Percentiles rank a stretch among this genome's conserved stretches.
phyloP scores from a whole-genome alignment of 2,113 vertebrate genomes.

The Leiothrix lutea region DNA sequence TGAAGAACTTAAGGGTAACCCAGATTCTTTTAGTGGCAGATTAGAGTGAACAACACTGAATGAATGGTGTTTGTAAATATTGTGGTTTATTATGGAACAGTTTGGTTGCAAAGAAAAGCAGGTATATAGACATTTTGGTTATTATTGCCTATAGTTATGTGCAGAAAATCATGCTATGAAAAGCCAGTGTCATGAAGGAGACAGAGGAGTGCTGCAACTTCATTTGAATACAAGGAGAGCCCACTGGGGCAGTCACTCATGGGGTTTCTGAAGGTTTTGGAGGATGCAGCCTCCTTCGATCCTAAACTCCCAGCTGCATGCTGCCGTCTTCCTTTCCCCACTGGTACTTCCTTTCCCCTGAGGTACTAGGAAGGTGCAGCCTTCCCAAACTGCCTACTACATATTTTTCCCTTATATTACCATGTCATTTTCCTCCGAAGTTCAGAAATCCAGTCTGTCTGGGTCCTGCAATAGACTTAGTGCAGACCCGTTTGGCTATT shows the following conservation, averaged over 20 bases:
- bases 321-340: not conserved
- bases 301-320: fast-evolving
- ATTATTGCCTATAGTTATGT: not conserved
- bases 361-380: not conserved
- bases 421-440: not conserved
- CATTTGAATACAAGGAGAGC: not conserved
- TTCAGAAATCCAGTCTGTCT: not conserved
- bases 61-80: not conserved
- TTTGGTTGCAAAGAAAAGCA: not conserved
- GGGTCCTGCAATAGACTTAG: not conserved
- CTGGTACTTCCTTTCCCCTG: not conserved
- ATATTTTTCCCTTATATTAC: not conserved
- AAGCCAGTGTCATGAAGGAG: not conserved
- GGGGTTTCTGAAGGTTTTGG: not conserved
- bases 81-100: not conserved
- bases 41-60: not conserved
- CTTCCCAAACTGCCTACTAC: not conserved
- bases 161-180: not conserved
- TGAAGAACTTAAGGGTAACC: not conserved
- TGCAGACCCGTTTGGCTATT: fast-evolving
- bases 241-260: fast-evolving
- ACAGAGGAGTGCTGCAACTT: not conserved
- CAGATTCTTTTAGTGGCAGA: not conserved
- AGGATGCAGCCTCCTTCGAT: not conserved
- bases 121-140: not conserved